Base-by-base conservation (phyloP, 2,797 vertebrate genomes). In the Denticeps clupeoides region DNA sequence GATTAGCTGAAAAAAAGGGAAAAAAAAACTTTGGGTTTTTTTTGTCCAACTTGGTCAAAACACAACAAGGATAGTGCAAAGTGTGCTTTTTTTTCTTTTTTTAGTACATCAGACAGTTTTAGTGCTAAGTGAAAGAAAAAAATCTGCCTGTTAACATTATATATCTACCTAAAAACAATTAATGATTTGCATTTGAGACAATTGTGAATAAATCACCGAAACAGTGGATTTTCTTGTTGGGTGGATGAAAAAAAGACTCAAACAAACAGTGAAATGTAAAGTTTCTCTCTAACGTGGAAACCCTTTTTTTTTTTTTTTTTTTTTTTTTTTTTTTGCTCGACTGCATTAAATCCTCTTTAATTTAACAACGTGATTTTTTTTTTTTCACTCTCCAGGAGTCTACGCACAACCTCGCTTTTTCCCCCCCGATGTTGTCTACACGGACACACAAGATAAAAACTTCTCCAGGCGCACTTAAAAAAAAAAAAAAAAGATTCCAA, bases 11-110 rank as follows among this genome's bases (percentile, higher is more conserved):
- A 35, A 40, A 67, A 46, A 64, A 60, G 64, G 65, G 47, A 10
- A 47, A 62, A 60, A 48, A 62, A 62, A 60, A 48, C 59, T 70
- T 69, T 69, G 70, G 70, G 59, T 56, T 65, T 32, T 42, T 32
- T 42, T 45, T 32, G 45, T 51, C 27, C 37, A 31, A 49, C 53
- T 50, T 11, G 31, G 31, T 49, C 19, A 38, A 63, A 63, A 53
- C 29, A 27, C 44, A 21, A 35, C 37, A 41, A 23, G 24, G 18
- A 38, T 32, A 9, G 13, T 51, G 35, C 35, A 38, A 33, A 33
- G 21, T 33, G 16, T 50, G 12, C 45, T n/a, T n/a, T n/a, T n/a
- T n/a, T n/a, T n/a, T n/a, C n/a, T n/a, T n/a, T n/a, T n/a, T n/a
- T n/a, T n/a, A n/a, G n/a, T n/a, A n/a, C n/a, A 22, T 22, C 15